A percentile compares a stretch with the other conserved stretches of the same genome.
These are phyloP conservation scores for Phacellophora camtschatica DNA, from an alignment of 30 jellyfish, hydroid and myxozoan species.

Conservation along the genomic window DNA sequence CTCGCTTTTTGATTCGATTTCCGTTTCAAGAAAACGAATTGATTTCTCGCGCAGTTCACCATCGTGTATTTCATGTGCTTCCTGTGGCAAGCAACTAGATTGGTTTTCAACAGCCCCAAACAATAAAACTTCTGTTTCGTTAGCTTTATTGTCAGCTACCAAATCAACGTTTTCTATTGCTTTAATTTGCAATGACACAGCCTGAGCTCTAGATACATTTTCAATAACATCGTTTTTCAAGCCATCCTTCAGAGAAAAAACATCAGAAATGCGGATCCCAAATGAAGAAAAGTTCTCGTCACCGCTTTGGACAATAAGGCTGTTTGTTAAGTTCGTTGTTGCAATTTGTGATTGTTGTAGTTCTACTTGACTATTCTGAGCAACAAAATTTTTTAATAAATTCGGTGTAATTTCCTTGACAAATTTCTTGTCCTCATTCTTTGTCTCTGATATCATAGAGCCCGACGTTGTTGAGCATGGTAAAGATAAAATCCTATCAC, in stretches of 20 bases:
- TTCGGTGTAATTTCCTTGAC: too few relatives aligned
- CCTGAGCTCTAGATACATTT: neutral
- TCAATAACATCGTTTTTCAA: neutral
- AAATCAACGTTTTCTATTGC: neutral
- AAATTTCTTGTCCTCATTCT: too few relatives aligned
- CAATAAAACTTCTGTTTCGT: neutral
- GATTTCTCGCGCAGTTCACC: neutral
- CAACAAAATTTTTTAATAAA: too few relatives aligned
- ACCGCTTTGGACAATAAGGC: slow-evolving; percentile 10
- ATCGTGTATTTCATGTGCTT: neutral
- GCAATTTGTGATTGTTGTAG: too few relatives aligned
- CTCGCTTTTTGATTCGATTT: neutral
- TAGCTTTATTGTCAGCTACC: neutral
- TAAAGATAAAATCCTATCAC: too few relatives aligned
- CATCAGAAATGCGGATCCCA: slow-evolving; percentile 58
- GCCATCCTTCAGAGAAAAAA: slow-evolving; percentile 25
- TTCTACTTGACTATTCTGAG: too few relatives aligned
- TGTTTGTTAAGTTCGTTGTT: neutral
- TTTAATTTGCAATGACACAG: neutral
- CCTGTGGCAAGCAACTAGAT: neutral
- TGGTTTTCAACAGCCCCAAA: neutral
- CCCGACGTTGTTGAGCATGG: too few relatives aligned
- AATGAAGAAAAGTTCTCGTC: neutral
- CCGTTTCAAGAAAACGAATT: neutral
- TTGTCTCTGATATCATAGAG: too few relatives aligned